Evolutionary conservation across 2,797 vertebrate genomes (phyloP).

Genomic region (Helarctos malayanus): DNA sequence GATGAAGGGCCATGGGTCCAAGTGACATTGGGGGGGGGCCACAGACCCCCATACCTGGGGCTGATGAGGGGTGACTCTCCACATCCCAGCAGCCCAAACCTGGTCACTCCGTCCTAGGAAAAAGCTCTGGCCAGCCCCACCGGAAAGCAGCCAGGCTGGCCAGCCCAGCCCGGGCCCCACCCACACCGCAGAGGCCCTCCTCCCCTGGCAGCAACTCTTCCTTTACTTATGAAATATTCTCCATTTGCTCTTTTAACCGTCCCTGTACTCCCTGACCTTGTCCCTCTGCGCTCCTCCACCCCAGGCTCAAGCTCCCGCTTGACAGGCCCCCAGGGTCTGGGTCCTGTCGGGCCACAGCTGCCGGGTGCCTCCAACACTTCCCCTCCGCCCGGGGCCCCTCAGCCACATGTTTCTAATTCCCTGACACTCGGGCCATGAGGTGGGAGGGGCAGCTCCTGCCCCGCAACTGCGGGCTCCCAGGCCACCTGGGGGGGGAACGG

Average conservation of each 20-base stretch:
- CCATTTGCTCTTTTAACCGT: not conserved
- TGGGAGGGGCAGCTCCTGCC: too few relatives aligned
- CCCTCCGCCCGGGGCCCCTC: not conserved
- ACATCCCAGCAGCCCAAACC: not conserved
- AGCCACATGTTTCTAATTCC: not conserved
- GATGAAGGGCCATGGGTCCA: not conserved
- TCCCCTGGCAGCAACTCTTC: not conserved
- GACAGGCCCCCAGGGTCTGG: not conserved
- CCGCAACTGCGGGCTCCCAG: fast-evolving
- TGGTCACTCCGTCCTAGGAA: too few relatives aligned
- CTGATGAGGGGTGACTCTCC: not conserved
- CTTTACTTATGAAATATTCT: not conserved
- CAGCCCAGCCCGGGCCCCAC: not conserved
- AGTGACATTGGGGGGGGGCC: not conserved
- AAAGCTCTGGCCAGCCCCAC: not conserved
- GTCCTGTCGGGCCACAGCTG: not conserved
- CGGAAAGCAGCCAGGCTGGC: too few relatives aligned
- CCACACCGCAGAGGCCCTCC: not conserved
- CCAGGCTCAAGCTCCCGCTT: not conserved
- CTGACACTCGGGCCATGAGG: not conserved
- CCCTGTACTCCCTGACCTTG: not conserved
- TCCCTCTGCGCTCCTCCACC: not conserved
- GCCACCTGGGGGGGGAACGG: fast-evolving
- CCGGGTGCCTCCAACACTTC: fast-evolving
- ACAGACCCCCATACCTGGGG: not conserved